phyloP scores from a whole-genome alignment of 2,797 vertebrate genomes.

The Gobio occitaniae region DNA sequence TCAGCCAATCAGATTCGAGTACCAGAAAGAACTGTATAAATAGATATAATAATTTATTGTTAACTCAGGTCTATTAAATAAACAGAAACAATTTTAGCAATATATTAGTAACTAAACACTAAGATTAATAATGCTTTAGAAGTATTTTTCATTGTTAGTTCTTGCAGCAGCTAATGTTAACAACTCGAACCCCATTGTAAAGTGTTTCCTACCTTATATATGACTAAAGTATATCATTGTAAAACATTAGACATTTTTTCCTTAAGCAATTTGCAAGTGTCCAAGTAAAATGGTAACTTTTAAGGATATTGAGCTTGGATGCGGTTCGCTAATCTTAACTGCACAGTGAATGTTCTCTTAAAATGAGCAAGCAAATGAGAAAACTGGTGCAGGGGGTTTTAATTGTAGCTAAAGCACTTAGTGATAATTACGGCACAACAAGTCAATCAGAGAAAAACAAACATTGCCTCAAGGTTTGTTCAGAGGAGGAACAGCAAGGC shows the following conservation, averaged over 20 bases:
- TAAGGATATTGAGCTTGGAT: not conserved
- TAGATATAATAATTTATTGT: too few species aligned
- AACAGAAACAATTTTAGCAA: too few species aligned
- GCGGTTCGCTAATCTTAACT: slow-evolving; percentile 1
- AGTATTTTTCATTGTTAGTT: not conserved
- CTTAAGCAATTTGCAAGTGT: not conserved
- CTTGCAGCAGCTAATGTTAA: not conserved
- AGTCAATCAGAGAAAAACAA: slow-evolving; percentile 71
- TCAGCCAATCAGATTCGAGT: too few species aligned
- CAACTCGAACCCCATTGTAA: not conserved
- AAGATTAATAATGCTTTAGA: not conserved
- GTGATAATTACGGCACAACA: slow-evolving; percentile 66
- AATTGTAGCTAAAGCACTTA: slow-evolving; percentile 54
- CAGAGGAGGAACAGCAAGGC: slow-evolving; percentile 54
- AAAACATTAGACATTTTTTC: not conserved
- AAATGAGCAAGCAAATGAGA: slow-evolving; percentile 62
- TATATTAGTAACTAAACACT: not conserved
- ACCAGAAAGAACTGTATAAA: too few species aligned
- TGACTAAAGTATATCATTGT: not conserved
- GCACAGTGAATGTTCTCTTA: not conserved
- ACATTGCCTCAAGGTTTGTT: slow-evolving; percentile 61
- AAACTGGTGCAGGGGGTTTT: slow-evolving; percentile 55
- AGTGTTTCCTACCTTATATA: not conserved
- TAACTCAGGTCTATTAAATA: too few species aligned
- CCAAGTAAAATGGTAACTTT: not conserved